phyloP scores from a whole-genome alignment of 2,888 invertebrate species.

The Rotaria socialis region DNA sequence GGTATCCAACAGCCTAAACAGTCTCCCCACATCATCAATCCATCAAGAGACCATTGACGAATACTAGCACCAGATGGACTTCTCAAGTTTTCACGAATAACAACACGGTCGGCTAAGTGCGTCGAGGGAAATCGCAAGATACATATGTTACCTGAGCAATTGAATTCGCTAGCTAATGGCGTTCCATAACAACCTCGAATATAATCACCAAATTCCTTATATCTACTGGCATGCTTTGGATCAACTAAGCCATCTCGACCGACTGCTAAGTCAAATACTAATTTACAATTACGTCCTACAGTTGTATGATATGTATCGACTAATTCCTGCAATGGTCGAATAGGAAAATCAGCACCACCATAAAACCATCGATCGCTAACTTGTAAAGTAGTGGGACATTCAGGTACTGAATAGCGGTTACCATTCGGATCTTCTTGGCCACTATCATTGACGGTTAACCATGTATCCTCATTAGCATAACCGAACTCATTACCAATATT shows the following conservation, averaged over 20 bases:
- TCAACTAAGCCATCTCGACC: not conserved
- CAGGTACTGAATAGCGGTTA: not conserved
- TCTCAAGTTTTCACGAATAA: not conserved
- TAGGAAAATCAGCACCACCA: not conserved
- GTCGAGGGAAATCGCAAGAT: not conserved
- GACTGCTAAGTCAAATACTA: not conserved
- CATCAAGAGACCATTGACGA: constrained; percentile 15
- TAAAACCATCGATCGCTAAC: constrained; percentile 22
- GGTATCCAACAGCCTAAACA: not conserved
- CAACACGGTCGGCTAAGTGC: not conserved
- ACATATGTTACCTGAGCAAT: not conserved
- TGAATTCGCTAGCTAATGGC: not conserved
- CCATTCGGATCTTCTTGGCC: not conserved
- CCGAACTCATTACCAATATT: constrained; percentile 2
- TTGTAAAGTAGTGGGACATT: not conserved
- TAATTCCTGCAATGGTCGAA: not conserved
- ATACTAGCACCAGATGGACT: not conserved
- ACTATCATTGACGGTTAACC: not conserved
- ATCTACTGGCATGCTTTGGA: not conserved
- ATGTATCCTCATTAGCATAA: not conserved
- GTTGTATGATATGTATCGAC: not conserved
- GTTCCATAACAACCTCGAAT: not conserved
- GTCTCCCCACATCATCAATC: constrained; percentile 7
- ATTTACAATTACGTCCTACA: not conserved
- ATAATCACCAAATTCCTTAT: constrained; percentile 9